Percentiles rank a stretch among this genome's conserved stretches.
These are phyloP conservation scores for Adelognathus sp. DNA, from an alignment of 2,888 invertebrate genomes.

Conservation along the genomic window DNA sequence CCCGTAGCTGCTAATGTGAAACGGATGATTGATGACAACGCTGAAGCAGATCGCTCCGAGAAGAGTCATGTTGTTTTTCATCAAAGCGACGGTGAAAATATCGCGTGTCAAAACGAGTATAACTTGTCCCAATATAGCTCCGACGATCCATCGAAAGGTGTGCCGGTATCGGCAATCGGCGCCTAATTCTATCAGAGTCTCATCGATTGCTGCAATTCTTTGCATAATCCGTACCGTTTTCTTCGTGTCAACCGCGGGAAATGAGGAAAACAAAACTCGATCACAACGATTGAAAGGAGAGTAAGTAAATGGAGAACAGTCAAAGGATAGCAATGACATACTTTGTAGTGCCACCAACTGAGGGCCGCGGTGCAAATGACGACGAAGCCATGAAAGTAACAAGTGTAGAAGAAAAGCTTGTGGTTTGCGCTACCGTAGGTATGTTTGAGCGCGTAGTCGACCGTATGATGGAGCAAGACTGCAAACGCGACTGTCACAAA, in stretches of 20 bases:
- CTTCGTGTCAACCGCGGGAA: slow-evolving; percentile 14
- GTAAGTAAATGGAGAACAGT: neutral
- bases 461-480: neutral
- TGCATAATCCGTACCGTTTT: neutral
- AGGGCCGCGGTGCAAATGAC: neutral
- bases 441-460: neutral
- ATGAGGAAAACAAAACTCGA: neutral
- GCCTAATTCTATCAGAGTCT: slow-evolving; percentile 50
- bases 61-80: neutral
- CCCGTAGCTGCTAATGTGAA: slow-evolving; percentile 24
- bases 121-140: neutral
- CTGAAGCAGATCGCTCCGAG: neutral
- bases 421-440: neutral
- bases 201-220: slow-evolving; percentile 22
- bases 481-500: neutral
- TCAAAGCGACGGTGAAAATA: neutral
- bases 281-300: neutral
- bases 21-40: slow-evolving; percentile 4
- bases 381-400: neutral
- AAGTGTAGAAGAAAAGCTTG: neutral
- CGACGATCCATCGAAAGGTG: slow-evolving; percentile 1
- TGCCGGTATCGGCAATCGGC: neutral
- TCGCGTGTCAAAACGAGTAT: neutral
- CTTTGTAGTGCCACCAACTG: slow-evolving; percentile 27
- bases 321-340: neutral